phyloP scores from a whole-genome alignment of 1,140 invertebrate genomes.

The Drosophila malerkotliana region DNA sequence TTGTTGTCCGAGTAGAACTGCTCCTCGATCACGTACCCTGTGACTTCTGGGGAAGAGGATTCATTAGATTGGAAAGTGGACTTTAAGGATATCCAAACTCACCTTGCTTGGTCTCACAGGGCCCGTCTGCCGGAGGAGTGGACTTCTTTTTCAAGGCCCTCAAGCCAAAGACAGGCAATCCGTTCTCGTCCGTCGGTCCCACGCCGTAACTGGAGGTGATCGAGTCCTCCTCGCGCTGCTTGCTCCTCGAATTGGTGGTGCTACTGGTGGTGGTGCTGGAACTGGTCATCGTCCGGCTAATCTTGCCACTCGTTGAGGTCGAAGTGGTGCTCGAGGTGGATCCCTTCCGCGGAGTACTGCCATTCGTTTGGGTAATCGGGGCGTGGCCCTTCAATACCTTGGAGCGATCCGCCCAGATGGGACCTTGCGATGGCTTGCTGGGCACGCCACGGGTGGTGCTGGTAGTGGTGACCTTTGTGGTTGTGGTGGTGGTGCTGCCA shows the following conservation, averaged over 20 bases:
- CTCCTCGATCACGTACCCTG: slow-evolving; percentile 87
- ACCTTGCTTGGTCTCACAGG: slow-evolving; percentile 85
- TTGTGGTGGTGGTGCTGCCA: slow-evolving; percentile 26
- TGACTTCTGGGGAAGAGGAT: slow-evolving; percentile 84
- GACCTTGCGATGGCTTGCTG: slow-evolving; percentile 82
- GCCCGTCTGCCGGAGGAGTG: slow-evolving; percentile 73
- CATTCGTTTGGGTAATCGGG: slow-evolving; percentile 14
- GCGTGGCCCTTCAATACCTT: slow-evolving; percentile 82
- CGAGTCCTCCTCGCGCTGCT: slow-evolving; percentile 82
- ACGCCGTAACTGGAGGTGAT: slow-evolving; percentile 93
- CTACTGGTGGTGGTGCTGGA: slow-evolving; percentile 68
- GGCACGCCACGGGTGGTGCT: slow-evolving; percentile 35
- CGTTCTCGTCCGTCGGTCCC: slow-evolving; percentile 91
- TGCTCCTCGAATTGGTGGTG: slow-evolving; percentile 78
- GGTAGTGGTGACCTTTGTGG: slow-evolving; percentile 20
- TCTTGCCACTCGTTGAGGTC: slow-evolving; percentile 39
- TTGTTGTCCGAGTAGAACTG: slow-evolving; percentile 88
- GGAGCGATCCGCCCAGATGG: slow-evolving; percentile 86
- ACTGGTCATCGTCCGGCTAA: slow-evolving; percentile 47
- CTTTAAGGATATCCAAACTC: slow-evolving; percentile 9
- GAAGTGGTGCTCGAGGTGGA: slow-evolving; percentile 46
- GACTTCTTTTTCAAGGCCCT: slow-evolving; percentile 88
- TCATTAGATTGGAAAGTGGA: not conserved
- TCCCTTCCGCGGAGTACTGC: slow-evolving; percentile 40
- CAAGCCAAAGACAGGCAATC: slow-evolving; percentile 90